Evolutionary conservation across 1,140 invertebrate species (phyloP).

Genomic region (Drosophila tsacasi): DNA sequence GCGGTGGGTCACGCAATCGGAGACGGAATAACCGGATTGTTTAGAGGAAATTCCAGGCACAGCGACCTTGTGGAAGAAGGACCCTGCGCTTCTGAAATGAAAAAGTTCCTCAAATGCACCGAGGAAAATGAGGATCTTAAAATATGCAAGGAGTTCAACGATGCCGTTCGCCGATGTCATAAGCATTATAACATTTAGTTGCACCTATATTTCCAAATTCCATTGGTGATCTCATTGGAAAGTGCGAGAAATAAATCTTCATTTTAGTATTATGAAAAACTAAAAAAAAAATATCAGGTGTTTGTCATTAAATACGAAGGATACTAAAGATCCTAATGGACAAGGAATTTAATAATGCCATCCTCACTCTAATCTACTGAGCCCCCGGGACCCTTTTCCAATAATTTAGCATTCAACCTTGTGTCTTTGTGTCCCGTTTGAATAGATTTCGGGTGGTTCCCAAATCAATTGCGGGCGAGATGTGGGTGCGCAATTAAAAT

Average conservation of each 20-base stretch:
- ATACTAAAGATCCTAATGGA: conserved; percentile 89
- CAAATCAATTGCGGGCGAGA: conserved; percentile 29
- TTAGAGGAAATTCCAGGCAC: conserved; percentile 87
- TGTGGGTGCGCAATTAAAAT: conserved; percentile 67
- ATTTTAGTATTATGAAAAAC: not conserved
- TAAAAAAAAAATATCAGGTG: too few relatives aligned
- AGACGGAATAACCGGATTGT: conserved; percentile 92
- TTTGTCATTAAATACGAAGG: conserved; percentile 87
- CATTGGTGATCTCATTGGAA: not conserved
- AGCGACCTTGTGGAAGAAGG: conserved; percentile 86
- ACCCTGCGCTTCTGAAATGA: conserved; percentile 93
- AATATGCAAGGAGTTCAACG: conserved; percentile 95
- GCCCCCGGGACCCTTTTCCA: conserved; percentile 29
- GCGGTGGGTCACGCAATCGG: conserved; percentile 93
- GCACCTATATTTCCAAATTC: not conserved
- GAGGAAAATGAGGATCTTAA: conserved; percentile 92
- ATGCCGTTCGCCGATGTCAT: conserved; percentile 95
- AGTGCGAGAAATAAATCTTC: not conserved
- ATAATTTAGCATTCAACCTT: conserved; percentile 27
- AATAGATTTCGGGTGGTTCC: conserved; percentile 15
- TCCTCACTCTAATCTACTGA: conserved; percentile 57
- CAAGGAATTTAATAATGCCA: conserved; percentile 96
- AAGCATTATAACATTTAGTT: conserved; percentile 82
- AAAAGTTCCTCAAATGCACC: conserved; percentile 94
- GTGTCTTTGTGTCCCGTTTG: conserved; percentile 22